Conservation (phyloP, 2,888 invertebrate species). For the Endomychus coccineus region DNA sequence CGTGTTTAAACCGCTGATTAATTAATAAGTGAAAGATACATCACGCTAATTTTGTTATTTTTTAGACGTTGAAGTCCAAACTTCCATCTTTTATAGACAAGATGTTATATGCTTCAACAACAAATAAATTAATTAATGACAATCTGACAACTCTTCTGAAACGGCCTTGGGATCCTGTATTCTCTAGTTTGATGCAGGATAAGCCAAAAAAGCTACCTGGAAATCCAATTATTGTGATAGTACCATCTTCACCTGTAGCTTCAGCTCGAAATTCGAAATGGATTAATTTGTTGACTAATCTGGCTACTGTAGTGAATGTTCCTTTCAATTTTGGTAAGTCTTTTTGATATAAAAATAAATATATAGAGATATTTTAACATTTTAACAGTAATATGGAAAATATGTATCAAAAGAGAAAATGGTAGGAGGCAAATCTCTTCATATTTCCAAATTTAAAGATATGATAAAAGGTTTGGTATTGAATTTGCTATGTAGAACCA, state of each 20-base stretch:
- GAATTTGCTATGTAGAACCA: too few relatives aligned
- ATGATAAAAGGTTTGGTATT: too few relatives aligned
- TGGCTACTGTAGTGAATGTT: slow-evolving; percentile 61
- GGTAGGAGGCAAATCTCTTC: too few relatives aligned
- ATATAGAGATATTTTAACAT: too few relatives aligned
- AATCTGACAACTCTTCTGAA: slow-evolving; percentile 58
- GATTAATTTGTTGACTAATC: slow-evolving; percentile 57
- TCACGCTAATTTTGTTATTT: too few relatives aligned
- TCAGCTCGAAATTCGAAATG: slow-evolving; percentile 60
- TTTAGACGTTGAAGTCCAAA: slow-evolving; percentile 55
- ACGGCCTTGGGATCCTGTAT: slow-evolving; percentile 68
- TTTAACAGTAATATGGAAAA: too few relatives aligned
- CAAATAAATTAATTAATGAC: slow-evolving; percentile 50
- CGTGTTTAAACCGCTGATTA: too few relatives aligned
- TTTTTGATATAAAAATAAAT: too few relatives aligned
- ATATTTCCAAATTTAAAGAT: too few relatives aligned
- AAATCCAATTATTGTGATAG: slow-evolving; percentile 58
- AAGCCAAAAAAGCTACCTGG: slow-evolving; percentile 65
- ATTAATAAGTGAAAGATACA: too few relatives aligned
- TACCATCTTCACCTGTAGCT: slow-evolving; percentile 50
- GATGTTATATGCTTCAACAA: slow-evolving; percentile 54
- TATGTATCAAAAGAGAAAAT: too few relatives aligned
- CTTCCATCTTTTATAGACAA: slow-evolving; percentile 66
- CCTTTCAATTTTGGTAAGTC: slow-evolving; percentile 47
- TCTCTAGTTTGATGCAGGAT: slow-evolving; percentile 49